These are phyloP conservation scores for Artibeus jamaicensis DNA, from an alignment of 2,797 vertebrate genomes.

Conservation along the genomic window DNA sequence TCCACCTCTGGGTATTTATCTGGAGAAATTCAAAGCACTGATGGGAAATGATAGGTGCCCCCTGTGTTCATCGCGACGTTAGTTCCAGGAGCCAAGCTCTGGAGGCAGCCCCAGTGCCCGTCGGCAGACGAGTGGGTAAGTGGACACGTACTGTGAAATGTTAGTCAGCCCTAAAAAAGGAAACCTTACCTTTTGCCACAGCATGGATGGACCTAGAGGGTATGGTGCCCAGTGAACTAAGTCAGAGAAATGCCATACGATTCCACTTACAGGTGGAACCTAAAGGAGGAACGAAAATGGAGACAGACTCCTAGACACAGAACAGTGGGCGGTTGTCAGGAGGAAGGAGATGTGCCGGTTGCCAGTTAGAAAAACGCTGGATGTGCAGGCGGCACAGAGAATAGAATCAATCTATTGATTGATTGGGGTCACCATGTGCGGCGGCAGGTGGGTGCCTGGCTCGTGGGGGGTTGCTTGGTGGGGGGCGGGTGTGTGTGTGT, in stretches of 20 bases:
- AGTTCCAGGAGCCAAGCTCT: not conserved
- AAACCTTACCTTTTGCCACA: not conserved
- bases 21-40: not conserved
- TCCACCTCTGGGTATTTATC: not conserved
- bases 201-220: not conserved
- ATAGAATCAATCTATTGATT: too few species aligned
- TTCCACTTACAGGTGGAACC: too few species aligned
- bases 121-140: not conserved
- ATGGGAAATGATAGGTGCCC: not conserved
- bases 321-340: not conserved
- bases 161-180: not conserved
- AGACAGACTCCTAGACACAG: not conserved
- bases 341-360: rapidly evolving
- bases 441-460: not conserved
- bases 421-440: rapidly evolving
- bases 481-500: too few species aligned
- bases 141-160: rapidly evolving
- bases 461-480: rapidly evolving
- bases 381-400: not conserved
- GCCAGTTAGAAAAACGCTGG: not conserved
- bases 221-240: not conserved
- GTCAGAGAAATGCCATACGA: not conserved
- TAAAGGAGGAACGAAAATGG: not conserved
- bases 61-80: too few species aligned
- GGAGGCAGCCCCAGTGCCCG: not conserved